Evolutionary conservation across 2,797 vertebrate species (phyloP).

Genomic region (Crenichthys baileyi): DNA sequence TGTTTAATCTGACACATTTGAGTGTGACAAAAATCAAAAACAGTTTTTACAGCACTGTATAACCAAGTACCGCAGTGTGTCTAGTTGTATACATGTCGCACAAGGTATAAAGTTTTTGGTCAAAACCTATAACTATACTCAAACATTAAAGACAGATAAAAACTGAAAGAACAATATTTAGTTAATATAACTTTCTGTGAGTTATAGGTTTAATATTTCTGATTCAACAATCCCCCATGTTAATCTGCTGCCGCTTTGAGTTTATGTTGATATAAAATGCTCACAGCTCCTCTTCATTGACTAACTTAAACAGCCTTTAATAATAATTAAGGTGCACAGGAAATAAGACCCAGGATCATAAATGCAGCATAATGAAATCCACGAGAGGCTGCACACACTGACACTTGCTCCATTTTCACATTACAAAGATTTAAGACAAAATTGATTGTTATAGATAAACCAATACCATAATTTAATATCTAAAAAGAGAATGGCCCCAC

Average conservation of each 20-base stretch:
- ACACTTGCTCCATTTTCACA: not conserved
- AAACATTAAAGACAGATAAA: not conserved
- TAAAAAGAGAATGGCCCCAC: not conserved
- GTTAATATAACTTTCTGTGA: not conserved
- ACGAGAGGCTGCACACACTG: conserved; percentile 8
- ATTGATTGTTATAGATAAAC: not conserved
- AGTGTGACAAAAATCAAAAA: not conserved
- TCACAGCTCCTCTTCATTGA: conserved; percentile 20
- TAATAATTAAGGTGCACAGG: conserved; percentile 16
- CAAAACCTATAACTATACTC: not conserved
- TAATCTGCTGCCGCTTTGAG: conserved; percentile 39
- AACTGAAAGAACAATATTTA: not conserved
- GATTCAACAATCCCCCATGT: conserved; percentile 13
- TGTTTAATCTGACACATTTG: not conserved
- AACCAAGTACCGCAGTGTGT: not conserved
- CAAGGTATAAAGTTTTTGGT: not conserved
- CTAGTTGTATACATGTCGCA: not conserved
- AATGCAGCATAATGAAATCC: conserved; percentile 31
- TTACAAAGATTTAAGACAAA: not conserved
- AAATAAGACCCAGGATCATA: conserved; percentile 4
- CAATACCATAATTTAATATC: not conserved
- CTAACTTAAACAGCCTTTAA: conserved; percentile 17
- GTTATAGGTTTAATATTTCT: conserved; percentile 8
- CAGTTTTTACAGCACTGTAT: not conserved
- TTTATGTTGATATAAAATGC: conserved; percentile 30